Evolutionary conservation across 2,888 invertebrate genomes (phyloP).

Genomic region (Geotrupes spiniger): DNA sequence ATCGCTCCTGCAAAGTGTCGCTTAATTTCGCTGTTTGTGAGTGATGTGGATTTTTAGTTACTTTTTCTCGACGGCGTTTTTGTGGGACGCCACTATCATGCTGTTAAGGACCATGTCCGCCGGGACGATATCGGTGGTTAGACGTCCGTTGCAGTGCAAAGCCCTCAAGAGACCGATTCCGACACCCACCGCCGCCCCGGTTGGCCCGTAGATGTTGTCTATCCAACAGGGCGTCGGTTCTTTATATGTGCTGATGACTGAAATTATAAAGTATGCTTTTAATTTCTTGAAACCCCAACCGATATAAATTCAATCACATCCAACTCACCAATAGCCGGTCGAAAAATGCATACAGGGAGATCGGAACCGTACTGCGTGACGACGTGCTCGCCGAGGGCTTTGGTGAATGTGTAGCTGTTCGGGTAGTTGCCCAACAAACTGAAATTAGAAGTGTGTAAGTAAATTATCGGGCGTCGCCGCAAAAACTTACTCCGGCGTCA

Average conservation of each 20-base stretch:
- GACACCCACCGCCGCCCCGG: constrained; percentile 54
- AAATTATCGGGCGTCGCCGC: not conserved
- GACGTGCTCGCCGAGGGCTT: constrained; percentile 65
- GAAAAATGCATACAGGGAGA: constrained; percentile 63
- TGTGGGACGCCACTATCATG: constrained; percentile 74
- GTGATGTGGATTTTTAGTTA: not conserved
- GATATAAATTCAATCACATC: constrained; percentile 4
- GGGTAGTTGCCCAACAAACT: constrained; percentile 58
- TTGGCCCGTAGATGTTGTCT: constrained; percentile 67
- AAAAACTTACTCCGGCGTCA: constrained; percentile 38
- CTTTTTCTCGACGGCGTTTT: constrained; percentile 40
- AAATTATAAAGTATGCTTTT: constrained; percentile 31
- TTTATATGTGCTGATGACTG: constrained; percentile 42
- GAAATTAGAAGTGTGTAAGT: constrained; percentile 31
- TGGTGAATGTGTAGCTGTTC: constrained; percentile 73
- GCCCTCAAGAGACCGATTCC: constrained; percentile 61
- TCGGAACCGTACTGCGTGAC: constrained; percentile 53
- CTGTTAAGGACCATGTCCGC: constrained; percentile 79
- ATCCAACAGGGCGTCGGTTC: constrained; percentile 59
- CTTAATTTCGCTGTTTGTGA: not conserved
- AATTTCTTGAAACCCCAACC: not conserved
- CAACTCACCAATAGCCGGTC: constrained; percentile 60
- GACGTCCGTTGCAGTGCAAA: constrained; percentile 53
- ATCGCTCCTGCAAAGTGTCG: constrained; percentile 13
- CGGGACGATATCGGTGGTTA: constrained; percentile 65